These are phyloP conservation scores for Dicyrtomina minuta DNA, from an alignment of 2,888 invertebrate species.

Conservation along the genomic window DNA sequence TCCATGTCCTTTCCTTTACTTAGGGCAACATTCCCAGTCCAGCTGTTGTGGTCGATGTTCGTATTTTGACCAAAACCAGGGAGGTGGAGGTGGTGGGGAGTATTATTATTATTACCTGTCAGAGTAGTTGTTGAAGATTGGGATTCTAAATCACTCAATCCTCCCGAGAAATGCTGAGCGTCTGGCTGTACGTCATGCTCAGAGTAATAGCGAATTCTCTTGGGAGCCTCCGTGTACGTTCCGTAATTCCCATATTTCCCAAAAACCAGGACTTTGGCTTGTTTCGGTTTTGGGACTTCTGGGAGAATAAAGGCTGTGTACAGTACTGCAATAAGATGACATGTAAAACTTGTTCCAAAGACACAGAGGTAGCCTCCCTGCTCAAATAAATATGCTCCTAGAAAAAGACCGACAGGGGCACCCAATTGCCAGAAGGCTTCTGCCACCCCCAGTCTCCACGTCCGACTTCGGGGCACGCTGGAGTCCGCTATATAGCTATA, in stretches of 20 bases:
- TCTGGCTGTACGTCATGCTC: too few relatives aligned
- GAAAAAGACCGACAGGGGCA: slow-evolving; percentile 45
- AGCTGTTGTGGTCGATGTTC: too few relatives aligned
- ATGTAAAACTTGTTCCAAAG: slow-evolving; percentile 45
- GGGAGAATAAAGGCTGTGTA: slow-evolving; percentile 49
- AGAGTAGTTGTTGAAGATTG: too few relatives aligned
- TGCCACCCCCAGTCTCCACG: slow-evolving; percentile 50
- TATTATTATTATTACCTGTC: too few relatives aligned
- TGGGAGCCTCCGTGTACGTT: slow-evolving; percentile 28
- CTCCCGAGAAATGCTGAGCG: too few relatives aligned
- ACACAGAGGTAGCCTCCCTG: slow-evolving; percentile 51
- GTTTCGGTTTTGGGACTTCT: slow-evolving; percentile 50
- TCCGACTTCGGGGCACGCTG: slow-evolving; percentile 50
- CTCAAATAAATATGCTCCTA: slow-evolving; percentile 49
- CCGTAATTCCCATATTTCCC: slow-evolving; percentile 51
- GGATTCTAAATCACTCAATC: too few relatives aligned
- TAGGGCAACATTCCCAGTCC: too few relatives aligned
- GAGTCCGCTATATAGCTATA: slow-evolving; percentile 52
- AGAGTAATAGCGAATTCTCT: slow-evolving; percentile 47
- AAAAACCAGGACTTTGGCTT: slow-evolving; percentile 34
- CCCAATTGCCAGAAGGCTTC: slow-evolving; percentile 52
- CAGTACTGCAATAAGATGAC: slow-evolving; percentile 47
- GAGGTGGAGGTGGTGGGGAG: too few relatives aligned
- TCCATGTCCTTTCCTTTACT: too few relatives aligned
- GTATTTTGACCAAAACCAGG: too few relatives aligned